These are phyloP conservation scores for Bombus polaris DNA, from an alignment of 1,140 invertebrate species.

Conservation along the genomic window DNA sequence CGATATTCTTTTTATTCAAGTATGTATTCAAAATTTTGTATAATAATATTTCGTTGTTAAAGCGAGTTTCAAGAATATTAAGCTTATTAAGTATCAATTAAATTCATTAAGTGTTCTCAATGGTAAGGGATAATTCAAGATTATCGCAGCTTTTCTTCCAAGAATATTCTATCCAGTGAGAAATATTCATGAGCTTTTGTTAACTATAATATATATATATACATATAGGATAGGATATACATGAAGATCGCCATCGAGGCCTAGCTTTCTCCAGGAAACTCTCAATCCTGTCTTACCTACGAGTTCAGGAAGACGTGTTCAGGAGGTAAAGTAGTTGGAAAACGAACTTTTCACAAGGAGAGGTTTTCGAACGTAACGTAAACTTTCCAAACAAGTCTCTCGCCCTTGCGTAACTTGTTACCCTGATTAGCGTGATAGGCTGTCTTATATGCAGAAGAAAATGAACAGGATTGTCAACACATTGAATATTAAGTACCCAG, in stretches of 20 bases:
- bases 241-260: constrained; percentile 34
- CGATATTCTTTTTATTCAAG: no score
- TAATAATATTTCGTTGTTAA: no score
- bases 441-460: neutral
- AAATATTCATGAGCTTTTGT: constrained; percentile 44
- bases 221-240: constrained; percentile 19
- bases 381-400: constrained; percentile 25
- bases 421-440: constrained; percentile 23
- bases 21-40: no score
- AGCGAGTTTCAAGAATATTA: neutral
- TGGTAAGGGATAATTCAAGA: neutral
- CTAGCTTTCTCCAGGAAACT: constrained; percentile 14
- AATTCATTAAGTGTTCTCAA: neutral
- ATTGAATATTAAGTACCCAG: neutral
- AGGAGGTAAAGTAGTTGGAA: constrained; percentile 56
- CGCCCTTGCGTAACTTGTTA: constrained; percentile 26
- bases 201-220: constrained; percentile 22
- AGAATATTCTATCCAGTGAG: neutral
- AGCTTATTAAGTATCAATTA: neutral
- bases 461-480: no score
- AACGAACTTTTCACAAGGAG: constrained; percentile 52
- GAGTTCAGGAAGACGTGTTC: constrained; percentile 64
- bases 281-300: constrained; percentile 38
- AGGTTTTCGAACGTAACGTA: constrained; percentile 19
- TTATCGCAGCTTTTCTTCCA: neutral